phyloP scores from a whole-genome alignment of 2,888 invertebrate genomes.

The Empis stercorea region DNA sequence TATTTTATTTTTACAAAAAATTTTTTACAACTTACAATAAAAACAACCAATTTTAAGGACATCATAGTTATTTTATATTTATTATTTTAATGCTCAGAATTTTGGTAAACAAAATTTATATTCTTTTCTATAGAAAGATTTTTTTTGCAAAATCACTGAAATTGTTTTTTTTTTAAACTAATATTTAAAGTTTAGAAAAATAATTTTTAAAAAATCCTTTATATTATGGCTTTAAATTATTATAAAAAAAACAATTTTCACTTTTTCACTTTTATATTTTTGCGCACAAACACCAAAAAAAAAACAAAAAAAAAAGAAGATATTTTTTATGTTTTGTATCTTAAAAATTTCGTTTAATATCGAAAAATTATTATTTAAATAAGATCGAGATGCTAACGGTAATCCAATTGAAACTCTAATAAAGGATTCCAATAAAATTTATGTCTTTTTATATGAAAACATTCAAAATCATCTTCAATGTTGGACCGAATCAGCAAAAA shows the following conservation, averaged over 20 bases:
- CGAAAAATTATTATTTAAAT: no score
- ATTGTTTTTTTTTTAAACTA: neutral
- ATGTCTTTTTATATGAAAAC: slow-evolving; percentile 8
- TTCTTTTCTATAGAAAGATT: slow-evolving; percentile 1
- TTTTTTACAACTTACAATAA: slow-evolving; percentile 8
- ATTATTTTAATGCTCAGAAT: neutral
- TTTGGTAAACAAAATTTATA: no score
- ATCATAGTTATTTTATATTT: slow-evolving; percentile 4
- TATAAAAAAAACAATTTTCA: no score
- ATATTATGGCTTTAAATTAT: neutral
- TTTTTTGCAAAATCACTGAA: neutral
- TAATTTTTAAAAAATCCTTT: neutral
- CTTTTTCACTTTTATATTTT: no score
- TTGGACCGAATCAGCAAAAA: neutral
- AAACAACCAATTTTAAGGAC: slow-evolving; percentile 10
- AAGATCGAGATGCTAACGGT: slow-evolving; percentile 1
- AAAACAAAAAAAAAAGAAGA: no score
- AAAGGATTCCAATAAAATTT: slow-evolving; percentile 8
- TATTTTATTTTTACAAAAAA: no score
- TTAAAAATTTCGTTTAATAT: slow-evolving; percentile 1
- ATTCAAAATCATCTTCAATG: neutral
- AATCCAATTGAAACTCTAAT: slow-evolving; percentile 9
- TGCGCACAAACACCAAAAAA: neutral
- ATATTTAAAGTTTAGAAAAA: no score
- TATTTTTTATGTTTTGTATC: slow-evolving; percentile 1